Evolutionary conservation across 2,113 vertebrate genomes (phyloP).

Genomic region (Bambusicola thoracicus): DNA sequence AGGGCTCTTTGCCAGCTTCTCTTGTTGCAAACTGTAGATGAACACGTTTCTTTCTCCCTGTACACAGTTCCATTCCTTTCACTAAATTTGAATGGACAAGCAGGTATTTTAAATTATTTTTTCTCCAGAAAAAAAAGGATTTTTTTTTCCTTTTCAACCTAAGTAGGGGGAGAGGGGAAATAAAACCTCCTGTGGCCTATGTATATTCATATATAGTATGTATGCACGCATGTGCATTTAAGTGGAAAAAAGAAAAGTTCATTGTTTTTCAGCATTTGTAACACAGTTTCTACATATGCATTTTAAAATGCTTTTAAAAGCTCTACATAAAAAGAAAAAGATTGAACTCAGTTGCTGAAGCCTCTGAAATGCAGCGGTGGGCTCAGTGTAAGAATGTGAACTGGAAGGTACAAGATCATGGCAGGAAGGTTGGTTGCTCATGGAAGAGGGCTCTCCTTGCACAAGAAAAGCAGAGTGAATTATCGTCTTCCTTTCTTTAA

Average conservation of each 20-base stretch:
- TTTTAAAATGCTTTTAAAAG: not conserved
- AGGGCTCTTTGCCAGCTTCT: conserved; percentile 16
- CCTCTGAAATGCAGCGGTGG: not conserved
- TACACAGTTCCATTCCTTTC: not conserved
- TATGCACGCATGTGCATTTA: not conserved
- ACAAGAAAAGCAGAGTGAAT: conserved; percentile 39
- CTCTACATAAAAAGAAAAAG: not conserved
- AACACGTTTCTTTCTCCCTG: not conserved
- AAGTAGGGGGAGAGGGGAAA: not conserved
- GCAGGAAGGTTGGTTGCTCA: not conserved
- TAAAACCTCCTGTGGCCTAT: not conserved
- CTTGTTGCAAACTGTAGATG: not conserved
- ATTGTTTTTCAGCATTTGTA: not conserved
- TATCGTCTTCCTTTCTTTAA: conserved; percentile 34
- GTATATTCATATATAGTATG: too few species aligned
- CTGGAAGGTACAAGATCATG: not conserved
- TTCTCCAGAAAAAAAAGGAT: not conserved
- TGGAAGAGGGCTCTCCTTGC: not conserved
- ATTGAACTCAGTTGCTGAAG: not conserved
- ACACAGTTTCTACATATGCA: not conserved
- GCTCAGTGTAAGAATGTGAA: not conserved
- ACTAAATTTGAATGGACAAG: not conserved
- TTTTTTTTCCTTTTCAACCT: not conserved
- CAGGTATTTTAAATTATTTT: not conserved
- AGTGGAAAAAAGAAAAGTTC: not conserved